These are phyloP conservation scores for Acronicta psi DNA, from an alignment of 2,888 invertebrate genomes.

Conservation along the genomic window DNA sequence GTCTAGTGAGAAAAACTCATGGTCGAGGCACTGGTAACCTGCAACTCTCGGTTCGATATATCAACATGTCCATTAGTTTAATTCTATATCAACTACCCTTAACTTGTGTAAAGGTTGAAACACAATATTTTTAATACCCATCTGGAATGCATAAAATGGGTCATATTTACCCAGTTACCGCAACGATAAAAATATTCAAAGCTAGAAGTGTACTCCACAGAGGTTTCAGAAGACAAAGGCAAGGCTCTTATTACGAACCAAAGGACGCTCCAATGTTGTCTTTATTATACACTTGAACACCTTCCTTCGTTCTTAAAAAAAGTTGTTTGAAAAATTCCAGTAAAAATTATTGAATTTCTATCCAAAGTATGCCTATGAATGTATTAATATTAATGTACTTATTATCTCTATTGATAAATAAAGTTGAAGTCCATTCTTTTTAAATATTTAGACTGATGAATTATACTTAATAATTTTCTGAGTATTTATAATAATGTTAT, in stretches of 20 bases:
- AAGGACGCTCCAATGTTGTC: slow-evolving; percentile 20
- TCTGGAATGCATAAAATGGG: background rate
- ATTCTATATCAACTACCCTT: too few species aligned
- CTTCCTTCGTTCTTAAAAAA: slow-evolving; percentile 10
- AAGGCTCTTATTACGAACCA: slow-evolving; percentile 9
- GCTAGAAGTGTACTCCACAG: slow-evolving; percentile 12
- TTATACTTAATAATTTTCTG: too few species aligned
- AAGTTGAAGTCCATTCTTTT: too few species aligned
- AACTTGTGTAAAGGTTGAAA: background rate
- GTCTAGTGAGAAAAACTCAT: too few species aligned
- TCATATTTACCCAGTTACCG: slow-evolving; percentile 22
- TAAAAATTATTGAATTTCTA: background rate
- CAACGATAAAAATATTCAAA: slow-evolving; percentile 27
- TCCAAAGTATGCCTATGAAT: background rate
- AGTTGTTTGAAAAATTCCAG: background rate
- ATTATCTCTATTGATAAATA: too few species aligned
- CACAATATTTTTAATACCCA: background rate
- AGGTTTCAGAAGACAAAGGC: slow-evolving; percentile 20
- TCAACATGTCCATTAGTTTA: too few species aligned
- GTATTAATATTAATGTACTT: too few species aligned
- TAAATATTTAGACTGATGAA: too few species aligned
- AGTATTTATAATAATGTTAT: too few species aligned
- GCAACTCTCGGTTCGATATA: too few species aligned
- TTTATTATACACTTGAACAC: slow-evolving; percentile 28
- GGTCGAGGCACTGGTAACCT: too few species aligned